Percentiles rank a stretch among this genome's conserved stretches.
phyloP scores from a whole-genome alignment of 2,888 invertebrate species.

The Pterostichus madidus region DNA sequence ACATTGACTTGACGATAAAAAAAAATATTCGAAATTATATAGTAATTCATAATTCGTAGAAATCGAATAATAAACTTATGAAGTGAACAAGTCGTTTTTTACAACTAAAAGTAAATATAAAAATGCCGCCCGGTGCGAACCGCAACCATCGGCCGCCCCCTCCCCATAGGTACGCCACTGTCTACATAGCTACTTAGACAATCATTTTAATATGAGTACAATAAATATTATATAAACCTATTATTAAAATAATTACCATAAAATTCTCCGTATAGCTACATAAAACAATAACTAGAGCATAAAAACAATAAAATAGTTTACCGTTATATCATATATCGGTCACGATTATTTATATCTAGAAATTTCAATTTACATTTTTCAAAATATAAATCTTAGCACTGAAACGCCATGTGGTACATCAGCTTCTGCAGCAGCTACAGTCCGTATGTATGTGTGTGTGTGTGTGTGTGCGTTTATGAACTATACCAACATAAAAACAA shows the following conservation, averaged over 20 bases:
- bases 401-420: conserved; percentile 37
- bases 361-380: conserved; percentile 27
- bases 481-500: conserved; percentile 5
- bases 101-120: too few species aligned
- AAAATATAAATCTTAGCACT: conserved; percentile 9
- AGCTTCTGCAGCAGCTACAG: background rate
- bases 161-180: too few species aligned
- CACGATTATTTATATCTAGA: conserved; percentile 44
- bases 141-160: too few species aligned
- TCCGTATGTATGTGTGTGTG: too few species aligned
- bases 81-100: too few species aligned
- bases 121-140: too few species aligned
- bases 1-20: too few species aligned
- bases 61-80: too few species aligned
- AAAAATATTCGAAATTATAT: too few species aligned
- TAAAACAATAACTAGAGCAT: conserved; percentile 29
- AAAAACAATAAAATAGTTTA: conserved; percentile 22
- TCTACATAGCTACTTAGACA: too few species aligned
- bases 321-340: conserved; percentile 46
- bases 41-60: too few species aligned
- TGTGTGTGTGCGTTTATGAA: conserved; percentile 6
- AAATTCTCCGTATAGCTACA: background rate
- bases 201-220: too few species aligned
- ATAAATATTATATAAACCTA: background rate
- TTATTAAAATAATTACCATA: conserved; percentile 41